phyloP scores from a whole-genome alignment of 2,113 vertebrate genomes.

The Mesocricetus auratus region DNA sequence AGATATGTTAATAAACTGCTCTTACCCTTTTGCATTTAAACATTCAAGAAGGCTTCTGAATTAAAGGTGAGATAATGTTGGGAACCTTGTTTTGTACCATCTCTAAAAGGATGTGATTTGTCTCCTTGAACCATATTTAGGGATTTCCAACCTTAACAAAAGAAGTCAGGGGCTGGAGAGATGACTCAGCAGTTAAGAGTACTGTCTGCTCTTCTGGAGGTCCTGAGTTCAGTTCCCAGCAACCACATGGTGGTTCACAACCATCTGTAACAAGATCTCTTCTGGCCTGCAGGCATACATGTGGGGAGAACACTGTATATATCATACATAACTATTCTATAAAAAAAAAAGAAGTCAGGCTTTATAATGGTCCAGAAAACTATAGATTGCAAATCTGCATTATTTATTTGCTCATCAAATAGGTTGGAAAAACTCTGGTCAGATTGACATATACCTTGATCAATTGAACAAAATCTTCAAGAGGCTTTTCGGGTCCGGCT shows the following conservation, averaged over 20 bases:
- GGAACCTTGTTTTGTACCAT: slow-evolving; percentile 33
- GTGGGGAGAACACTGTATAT: too few relatives aligned
- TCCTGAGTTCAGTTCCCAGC: too few relatives aligned
- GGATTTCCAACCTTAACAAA: not conserved
- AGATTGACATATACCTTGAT: not conserved
- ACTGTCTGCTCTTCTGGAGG: too few relatives aligned
- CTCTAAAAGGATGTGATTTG: not conserved
- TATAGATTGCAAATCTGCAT: not conserved
- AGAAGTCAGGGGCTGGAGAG: too few relatives aligned
- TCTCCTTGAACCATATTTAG: slow-evolving; percentile 36
- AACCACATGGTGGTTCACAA: too few relatives aligned
- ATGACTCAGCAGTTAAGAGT: too few relatives aligned
- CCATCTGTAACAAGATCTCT: too few relatives aligned
- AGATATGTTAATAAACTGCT: not conserved
- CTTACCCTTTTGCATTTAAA: not conserved
- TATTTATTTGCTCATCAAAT: slow-evolving; percentile 20
- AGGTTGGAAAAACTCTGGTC: slow-evolving; percentile 23
- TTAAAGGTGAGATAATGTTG: not conserved
- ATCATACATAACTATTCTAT: too few relatives aligned
- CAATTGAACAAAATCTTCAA: not conserved
- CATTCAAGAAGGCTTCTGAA: not conserved
- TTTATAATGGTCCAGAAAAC: not conserved
- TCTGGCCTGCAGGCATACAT: too few relatives aligned
- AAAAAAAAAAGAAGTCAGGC: not conserved
- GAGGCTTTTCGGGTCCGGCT: not conserved